phyloP scores from a whole-genome alignment of 2,113 vertebrate genomes.

The Okapia johnstoni region DNA sequence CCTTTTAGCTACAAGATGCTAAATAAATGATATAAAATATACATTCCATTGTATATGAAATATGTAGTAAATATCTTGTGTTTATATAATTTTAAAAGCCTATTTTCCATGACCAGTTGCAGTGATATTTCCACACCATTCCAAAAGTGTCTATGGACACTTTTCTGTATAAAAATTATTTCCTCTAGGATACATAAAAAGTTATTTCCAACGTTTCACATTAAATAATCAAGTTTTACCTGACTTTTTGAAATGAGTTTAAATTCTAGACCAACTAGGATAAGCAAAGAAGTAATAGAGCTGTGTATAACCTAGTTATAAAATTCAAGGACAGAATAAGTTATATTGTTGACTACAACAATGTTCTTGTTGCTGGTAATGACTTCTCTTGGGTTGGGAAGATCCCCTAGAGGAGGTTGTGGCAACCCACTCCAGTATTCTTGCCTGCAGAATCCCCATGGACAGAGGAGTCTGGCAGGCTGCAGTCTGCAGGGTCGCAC shows the following conservation, averaged over 20 bases:
- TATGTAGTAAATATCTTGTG: background rate
- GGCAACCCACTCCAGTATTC: background rate
- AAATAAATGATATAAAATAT: background rate
- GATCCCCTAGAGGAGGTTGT: background rate
- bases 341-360: background rate
- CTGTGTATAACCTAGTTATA: background rate
- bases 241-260: background rate
- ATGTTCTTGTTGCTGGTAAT: background rate
- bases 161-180: background rate
- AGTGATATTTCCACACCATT: background rate
- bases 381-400: background rate
- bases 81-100: background rate
- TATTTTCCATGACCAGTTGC: background rate
- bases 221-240: background rate
- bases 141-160: background rate
- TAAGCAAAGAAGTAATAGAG: background rate
- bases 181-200: background rate
- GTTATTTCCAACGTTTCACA: background rate
- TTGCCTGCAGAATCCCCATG: background rate
- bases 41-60: background rate
- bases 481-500: background rate
- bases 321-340: background rate
- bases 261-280: background rate
- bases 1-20: background rate
- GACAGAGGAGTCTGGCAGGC: background rate